phyloP scores from a whole-genome alignment of 2,113 vertebrate genomes.

The Triplophysa tibetana region DNA sequence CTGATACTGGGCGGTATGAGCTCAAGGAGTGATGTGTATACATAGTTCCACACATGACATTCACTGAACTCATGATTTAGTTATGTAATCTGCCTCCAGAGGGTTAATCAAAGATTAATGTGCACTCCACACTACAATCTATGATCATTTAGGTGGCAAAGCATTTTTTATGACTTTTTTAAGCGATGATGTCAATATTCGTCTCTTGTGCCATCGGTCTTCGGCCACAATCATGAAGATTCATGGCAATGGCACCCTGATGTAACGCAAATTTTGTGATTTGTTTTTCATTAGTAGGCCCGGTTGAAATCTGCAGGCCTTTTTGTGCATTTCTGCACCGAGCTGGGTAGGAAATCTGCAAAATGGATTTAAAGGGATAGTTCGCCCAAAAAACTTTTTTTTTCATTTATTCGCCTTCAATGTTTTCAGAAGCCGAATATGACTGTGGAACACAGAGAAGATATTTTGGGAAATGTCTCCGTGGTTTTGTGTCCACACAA shows the following conservation, averaged over 20 bases:
- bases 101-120: constrained; percentile 5
- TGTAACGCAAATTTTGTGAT: neutral
- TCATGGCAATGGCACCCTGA: neutral
- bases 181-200: neutral
- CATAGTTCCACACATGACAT: neutral
- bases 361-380: too few relatives aligned
- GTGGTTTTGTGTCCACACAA: too few relatives aligned
- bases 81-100: constrained; percentile 10
- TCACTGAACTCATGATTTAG: constrained; percentile 5
- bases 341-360: neutral
- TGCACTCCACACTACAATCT: neutral
- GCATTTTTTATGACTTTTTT: neutral
- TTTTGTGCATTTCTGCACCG: too few relatives aligned
- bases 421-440: too few relatives aligned
- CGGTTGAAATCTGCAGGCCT: neutral
- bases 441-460: too few relatives aligned
- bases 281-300: neutral
- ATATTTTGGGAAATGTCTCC: too few relatives aligned
- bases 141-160: neutral
- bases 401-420: too few relatives aligned
- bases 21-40: neutral
- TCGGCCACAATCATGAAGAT: neutral
- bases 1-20: neutral
- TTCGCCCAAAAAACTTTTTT: too few relatives aligned
- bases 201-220: neutral